Percentiles rank a stretch among this genome's conserved stretches.
phyloP scores from a whole-genome alignment of 1,140 invertebrate species.

The Psilanteris sp. region DNA sequence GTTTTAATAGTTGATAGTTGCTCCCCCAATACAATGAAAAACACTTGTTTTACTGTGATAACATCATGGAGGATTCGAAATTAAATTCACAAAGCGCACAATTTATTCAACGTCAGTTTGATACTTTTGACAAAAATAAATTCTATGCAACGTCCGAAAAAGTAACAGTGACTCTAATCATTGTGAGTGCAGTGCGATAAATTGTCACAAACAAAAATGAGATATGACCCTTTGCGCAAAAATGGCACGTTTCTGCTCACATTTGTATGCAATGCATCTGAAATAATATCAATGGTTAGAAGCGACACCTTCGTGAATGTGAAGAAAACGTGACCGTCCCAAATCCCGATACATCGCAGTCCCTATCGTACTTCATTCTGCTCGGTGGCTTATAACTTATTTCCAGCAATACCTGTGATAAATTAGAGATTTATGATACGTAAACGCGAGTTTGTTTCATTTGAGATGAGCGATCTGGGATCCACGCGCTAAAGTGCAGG shows the following conservation, averaged over 20 bases:
- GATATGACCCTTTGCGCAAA: constrained; percentile 49
- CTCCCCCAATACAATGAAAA: no score
- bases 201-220: constrained; percentile 59
- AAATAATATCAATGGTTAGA: constrained; percentile 69
- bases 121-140: constrained; percentile 57
- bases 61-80: constrained; percentile 35
- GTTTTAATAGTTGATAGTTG: constrained; percentile 1
- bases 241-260: constrained; percentile 50
- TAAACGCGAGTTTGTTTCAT: constrained; percentile 63
- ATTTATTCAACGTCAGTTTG: constrained; percentile 55
- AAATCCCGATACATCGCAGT: constrained; percentile 46
- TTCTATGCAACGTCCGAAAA: constrained; percentile 44
- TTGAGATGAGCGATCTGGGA: constrained; percentile 39
- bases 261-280: constrained; percentile 68
- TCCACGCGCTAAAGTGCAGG: constrained; percentile 40
- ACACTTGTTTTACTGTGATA: constrained; percentile 18
- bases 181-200: constrained; percentile 54
- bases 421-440: constrained; percentile 69
- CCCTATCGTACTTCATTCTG: constrained; percentile 10
- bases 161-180: constrained; percentile 44
- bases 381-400: constrained; percentile 57
- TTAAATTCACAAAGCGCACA: constrained; percentile 29
- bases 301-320: constrained; percentile 40
- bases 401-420: constrained; percentile 59
- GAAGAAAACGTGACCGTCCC: constrained; percentile 65